Evolutionary conservation across 2,113 vertebrate genomes (phyloP).

Genomic region (Sialia sialis): DNA sequence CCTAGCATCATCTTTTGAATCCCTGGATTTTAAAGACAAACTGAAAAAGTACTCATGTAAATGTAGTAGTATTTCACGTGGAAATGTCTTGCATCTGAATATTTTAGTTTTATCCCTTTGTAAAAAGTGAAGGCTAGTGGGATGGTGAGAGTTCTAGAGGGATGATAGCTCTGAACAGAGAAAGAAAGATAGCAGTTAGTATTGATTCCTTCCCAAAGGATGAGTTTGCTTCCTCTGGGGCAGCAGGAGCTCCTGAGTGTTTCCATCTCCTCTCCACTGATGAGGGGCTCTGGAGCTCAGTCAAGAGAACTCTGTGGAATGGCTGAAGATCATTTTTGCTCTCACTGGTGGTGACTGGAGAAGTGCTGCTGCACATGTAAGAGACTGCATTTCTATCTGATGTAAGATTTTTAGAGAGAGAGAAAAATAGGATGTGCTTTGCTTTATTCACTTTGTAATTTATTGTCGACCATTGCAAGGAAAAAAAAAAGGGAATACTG

Average conservation of each 20-base stretch:
- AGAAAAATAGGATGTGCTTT: not conserved
- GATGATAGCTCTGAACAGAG: not conserved
- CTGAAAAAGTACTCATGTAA: not conserved
- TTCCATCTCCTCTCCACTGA: not conserved
- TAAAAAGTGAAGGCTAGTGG: not conserved
- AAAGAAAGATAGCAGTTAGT: not conserved
- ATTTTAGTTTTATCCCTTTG: not conserved
- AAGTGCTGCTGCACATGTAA: not conserved
- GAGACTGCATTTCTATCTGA: not conserved
- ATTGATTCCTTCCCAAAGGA: not conserved
- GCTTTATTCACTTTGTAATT: not conserved
- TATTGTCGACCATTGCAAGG: not conserved
- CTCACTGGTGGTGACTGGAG: not conserved
- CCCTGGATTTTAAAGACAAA: slow-evolving; percentile 7
- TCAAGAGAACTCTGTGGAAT: not conserved
- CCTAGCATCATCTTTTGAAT: not conserved
- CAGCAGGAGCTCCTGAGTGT: not conserved
- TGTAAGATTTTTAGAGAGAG: not conserved
- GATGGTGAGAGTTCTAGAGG: not conserved
- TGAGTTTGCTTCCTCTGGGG: not conserved
- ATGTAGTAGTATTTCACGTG: not conserved
- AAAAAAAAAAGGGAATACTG: not conserved
- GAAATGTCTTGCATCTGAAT: not conserved
- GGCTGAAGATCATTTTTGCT: not conserved
- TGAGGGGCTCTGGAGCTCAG: not conserved